phyloP scores from a whole-genome alignment of 1,140 invertebrate species.

The Cydia splendana region DNA sequence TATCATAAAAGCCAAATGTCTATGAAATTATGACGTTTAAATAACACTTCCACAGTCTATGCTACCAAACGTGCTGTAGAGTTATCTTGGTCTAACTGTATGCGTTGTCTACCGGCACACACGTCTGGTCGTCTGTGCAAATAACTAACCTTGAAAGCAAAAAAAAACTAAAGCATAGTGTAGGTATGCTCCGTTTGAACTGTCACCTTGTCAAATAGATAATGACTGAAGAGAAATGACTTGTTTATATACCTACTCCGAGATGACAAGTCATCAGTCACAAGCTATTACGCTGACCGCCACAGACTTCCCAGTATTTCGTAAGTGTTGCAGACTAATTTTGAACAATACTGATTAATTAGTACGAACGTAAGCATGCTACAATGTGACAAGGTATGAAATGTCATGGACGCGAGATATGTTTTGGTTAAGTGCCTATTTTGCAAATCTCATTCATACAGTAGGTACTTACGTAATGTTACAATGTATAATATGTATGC shows the following conservation, averaged over 20 bases:
- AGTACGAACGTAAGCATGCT: background rate
- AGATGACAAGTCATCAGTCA: constrained; percentile 52
- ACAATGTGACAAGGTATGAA: background rate
- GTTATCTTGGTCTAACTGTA: too few relatives aligned
- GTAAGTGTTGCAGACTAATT: constrained; percentile 33
- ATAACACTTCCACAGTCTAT: too few relatives aligned
- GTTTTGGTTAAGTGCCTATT: background rate
- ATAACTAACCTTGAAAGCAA: constrained; percentile 42
- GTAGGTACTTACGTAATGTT: too few relatives aligned
- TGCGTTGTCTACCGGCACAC: background rate
- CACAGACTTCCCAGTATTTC: constrained; percentile 47
- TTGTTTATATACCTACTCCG: constrained; percentile 40
- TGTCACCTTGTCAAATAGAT: constrained; percentile 43
- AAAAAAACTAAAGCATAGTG: constrained; percentile 37
- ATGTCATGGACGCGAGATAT: background rate
- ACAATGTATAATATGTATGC: background rate
- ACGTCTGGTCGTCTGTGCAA: constrained; percentile 29
- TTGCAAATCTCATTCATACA: background rate
- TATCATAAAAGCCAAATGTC: too few relatives aligned
- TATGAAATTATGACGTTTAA: too few relatives aligned
- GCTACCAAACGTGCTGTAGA: too few relatives aligned
- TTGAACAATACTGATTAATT: constrained; percentile 16
- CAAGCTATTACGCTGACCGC: constrained; percentile 44
- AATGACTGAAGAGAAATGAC: constrained; percentile 36
- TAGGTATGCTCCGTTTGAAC: constrained; percentile 32